Evolutionary conservation across 2,113 vertebrate species (phyloP).

Genomic region (Galemys pyrenaicus): DNA sequence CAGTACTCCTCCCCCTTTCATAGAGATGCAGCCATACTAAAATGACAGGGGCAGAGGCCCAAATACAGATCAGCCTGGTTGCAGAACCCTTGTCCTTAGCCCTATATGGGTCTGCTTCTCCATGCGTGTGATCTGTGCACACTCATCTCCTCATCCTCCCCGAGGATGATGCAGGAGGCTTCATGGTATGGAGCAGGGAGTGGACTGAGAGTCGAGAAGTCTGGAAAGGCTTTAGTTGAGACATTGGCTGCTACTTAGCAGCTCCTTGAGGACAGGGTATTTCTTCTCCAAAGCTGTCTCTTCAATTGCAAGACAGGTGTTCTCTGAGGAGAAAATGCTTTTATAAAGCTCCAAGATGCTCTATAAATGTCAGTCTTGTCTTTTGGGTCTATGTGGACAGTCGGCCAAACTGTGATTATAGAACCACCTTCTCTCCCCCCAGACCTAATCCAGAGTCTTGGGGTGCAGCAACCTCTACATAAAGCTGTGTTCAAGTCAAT

Average conservation of each 20-base stretch:
- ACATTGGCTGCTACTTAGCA: not conserved
- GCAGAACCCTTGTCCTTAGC: not conserved
- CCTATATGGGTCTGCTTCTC: not conserved
- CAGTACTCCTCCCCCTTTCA: too few species aligned
- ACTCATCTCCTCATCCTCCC: not conserved
- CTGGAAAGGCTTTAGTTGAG: not conserved
- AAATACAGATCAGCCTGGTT: not conserved
- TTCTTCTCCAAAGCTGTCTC: not conserved
- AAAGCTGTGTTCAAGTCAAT: not conserved
- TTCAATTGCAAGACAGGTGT: not conserved
- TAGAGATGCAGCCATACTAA: too few species aligned
- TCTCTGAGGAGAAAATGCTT: not conserved
- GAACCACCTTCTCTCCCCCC: not conserved
- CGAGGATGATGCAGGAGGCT: rapidly evolving
- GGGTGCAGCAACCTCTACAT: not conserved
- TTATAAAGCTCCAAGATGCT: not conserved
- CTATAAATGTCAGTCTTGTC: not conserved
- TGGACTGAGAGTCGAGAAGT: not conserved
- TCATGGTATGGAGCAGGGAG: not conserved
- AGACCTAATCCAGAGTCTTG: not conserved
- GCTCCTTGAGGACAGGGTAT: not conserved
- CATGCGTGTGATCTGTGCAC: not conserved
- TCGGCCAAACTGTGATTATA: not conserved
- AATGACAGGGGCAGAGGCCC: not conserved
- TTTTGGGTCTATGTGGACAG: not conserved